phyloP scores from a whole-genome alignment of 2,888 invertebrate genomes.

The Apodemia mormo region DNA sequence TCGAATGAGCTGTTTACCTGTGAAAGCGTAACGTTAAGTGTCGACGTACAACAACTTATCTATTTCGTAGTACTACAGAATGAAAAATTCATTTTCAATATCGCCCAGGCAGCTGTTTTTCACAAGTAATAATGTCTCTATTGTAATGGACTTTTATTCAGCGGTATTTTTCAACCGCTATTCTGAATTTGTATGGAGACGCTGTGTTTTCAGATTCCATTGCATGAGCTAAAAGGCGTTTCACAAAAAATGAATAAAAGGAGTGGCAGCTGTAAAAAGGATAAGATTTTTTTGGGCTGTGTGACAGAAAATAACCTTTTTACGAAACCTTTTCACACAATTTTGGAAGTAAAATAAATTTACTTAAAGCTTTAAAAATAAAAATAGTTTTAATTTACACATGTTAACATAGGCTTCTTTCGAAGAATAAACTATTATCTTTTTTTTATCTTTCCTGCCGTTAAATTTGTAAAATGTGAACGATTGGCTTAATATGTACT shows the following conservation, averaged over 20 bases:
- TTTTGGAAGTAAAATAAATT: too few relatives aligned
- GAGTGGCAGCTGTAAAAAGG: constrained; percentile 4
- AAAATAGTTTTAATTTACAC: too few relatives aligned
- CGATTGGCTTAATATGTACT: too few relatives aligned
- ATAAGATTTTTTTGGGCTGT: background rate
- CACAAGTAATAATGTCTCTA: constrained; percentile 38
- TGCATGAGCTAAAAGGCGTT: constrained; percentile 4
- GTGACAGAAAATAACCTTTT: too few relatives aligned
- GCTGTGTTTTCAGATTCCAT: constrained; percentile 11
- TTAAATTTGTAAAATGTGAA: too few relatives aligned
- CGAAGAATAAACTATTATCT: too few relatives aligned
- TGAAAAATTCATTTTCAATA: constrained; percentile 36
- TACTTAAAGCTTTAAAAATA: too few relatives aligned
- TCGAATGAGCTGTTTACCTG: too few relatives aligned
- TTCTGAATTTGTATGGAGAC: constrained; percentile 44
- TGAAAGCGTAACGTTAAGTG: too few relatives aligned
- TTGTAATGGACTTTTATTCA: constrained; percentile 38
- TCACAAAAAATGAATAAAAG: constrained; percentile 3
- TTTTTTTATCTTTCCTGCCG: too few relatives aligned
- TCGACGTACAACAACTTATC: background rate
- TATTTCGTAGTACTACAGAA: background rate
- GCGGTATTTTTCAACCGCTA: constrained; percentile 34
- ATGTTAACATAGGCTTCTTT: too few relatives aligned
- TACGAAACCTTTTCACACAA: too few relatives aligned
- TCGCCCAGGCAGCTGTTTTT: constrained; percentile 31